These are phyloP conservation scores for Coendou prehensilis DNA, from an alignment of 2,797 vertebrate genomes.

Conservation along the genomic window DNA sequence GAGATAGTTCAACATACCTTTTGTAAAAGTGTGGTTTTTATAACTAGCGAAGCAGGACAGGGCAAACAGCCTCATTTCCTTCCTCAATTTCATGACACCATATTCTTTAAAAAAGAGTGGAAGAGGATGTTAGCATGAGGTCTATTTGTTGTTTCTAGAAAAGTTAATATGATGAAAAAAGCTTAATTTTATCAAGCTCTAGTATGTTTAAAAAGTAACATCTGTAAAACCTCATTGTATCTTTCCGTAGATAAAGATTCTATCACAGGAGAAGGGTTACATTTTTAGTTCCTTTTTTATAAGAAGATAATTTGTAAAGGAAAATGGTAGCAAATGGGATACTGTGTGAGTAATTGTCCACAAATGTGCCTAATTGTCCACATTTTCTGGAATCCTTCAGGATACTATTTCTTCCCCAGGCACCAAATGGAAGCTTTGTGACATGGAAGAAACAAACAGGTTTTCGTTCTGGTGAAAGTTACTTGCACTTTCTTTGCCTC, in stretches of 20 bases:
- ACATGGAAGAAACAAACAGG: background rate
- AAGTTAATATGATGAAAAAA: constrained; percentile 27
- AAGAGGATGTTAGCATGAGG: background rate
- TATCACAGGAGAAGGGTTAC: background rate
- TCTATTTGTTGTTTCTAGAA: constrained; percentile 16
- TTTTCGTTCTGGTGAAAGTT: constrained; percentile 13
- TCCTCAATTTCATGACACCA: background rate
- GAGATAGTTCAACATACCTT: background rate
- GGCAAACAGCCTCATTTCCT: constrained; percentile 32
- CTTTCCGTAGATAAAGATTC: constrained; percentile 12
- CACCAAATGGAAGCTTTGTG: constrained; percentile 57
- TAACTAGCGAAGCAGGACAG: background rate
- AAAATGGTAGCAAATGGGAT: background rate
- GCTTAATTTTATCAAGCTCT: constrained; percentile 35
- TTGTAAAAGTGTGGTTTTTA: constrained; percentile 49
- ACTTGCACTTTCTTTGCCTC: background rate
- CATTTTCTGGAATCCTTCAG: constrained; percentile 50
- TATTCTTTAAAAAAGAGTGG: background rate
- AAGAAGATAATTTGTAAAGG: constrained; percentile 67
- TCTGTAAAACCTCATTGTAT: background rate
- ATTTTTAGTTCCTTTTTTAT: background rate
- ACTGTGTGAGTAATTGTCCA: background rate
- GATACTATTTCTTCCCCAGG: background rate
- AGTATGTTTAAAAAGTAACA: background rate
- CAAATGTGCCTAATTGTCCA: constrained; percentile 26